Evolutionary conservation across 2,888 invertebrate species (phyloP), one percentile per base, ranked within the genome.

Genomic region (Thymelicus acteon): DNA sequence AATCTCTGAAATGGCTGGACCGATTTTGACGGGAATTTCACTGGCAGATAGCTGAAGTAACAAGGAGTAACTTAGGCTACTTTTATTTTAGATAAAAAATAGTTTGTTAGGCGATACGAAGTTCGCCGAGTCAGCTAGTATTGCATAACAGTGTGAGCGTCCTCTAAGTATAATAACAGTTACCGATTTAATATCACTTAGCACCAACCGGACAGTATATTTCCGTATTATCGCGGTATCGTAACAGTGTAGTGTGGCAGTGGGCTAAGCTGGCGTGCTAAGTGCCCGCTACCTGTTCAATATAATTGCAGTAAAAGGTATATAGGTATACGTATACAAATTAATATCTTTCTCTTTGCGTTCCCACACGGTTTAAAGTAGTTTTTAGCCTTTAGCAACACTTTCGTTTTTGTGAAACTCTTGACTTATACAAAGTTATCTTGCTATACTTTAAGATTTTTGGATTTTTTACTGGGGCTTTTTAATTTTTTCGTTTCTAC

Each of bases 231-330:
- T 49, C 8, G 40, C 7, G 24, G 0, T 54, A 54, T 24, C 24
- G 24, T 54, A 24, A 54, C 24, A 57, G 57, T 61, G 61, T 61
- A 52, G 12, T 49, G 64, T 52, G 31, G 65, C 40, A n/a, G 44
- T 44, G 31, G 19, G 40, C 47, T 65, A 65, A 57, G 7, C 39
- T 65, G 24, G 40, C 65, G 65, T 65, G 65, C 65, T 24, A 65
- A 57, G 39, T 40, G 60, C 39, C 52, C 58, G 58, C 58, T 66
- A 66, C 66, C 66, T 58, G 58, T 66, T 66, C 66, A 60, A 66
- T 66, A 66, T 66, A 66, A 66, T 66, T 66, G 66, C 66, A 40
- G 60, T 63, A 57, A 24, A 58, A 58, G 65, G 40, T 44, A 44
- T 13, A 40, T 37, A 48, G 47, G n/a, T 58, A 60, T 44, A 57